Evolutionary conservation across 2,797 vertebrate genomes (phyloP).

Genomic region (Xiphophorus birchmanni): DNA sequence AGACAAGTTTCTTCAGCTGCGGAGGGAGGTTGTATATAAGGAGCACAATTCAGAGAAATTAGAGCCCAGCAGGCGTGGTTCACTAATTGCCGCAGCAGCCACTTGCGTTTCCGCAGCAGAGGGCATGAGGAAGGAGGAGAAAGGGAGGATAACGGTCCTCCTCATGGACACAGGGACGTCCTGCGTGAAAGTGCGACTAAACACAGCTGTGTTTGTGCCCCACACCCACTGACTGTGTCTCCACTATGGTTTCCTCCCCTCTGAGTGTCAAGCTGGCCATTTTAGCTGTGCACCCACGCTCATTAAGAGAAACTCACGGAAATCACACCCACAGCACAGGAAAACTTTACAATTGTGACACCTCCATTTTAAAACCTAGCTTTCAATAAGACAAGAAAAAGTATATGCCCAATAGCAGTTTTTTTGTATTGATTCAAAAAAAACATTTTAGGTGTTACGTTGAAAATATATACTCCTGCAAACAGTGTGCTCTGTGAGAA

Average conservation of each 20-base stretch:
- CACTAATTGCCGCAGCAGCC: constrained; percentile 65
- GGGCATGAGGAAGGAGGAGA: background rate
- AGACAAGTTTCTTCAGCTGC: constrained; percentile 8
- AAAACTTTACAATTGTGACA: background rate
- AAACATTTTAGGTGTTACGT: background rate
- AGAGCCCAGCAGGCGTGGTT: constrained; percentile 64
- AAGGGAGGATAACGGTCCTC: constrained; percentile 44
- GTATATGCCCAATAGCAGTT: background rate
- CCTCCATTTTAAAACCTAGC: background rate
- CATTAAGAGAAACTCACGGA: background rate
- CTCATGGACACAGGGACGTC: constrained; percentile 53
- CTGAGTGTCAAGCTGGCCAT: background rate
- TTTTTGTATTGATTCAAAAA: background rate
- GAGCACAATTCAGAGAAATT: constrained; percentile 41
- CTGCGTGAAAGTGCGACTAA: constrained; percentile 61
- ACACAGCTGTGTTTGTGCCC: constrained; percentile 73
- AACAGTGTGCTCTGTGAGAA: background rate
- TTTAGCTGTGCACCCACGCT: constrained; percentile 16
- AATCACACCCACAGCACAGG: background rate
- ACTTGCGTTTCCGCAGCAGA: constrained; percentile 36
- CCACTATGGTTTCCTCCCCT: constrained; percentile 48
- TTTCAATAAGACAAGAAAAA: background rate
- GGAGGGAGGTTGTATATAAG: constrained; percentile 44
- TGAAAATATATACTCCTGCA: background rate
- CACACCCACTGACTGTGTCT: constrained; percentile 33